A percentile compares a stretch with the other conserved stretches of the same genome.
Evolutionary conservation across 2,888 invertebrate genomes (phyloP).

Genomic region (Chirona hameri): DNA sequence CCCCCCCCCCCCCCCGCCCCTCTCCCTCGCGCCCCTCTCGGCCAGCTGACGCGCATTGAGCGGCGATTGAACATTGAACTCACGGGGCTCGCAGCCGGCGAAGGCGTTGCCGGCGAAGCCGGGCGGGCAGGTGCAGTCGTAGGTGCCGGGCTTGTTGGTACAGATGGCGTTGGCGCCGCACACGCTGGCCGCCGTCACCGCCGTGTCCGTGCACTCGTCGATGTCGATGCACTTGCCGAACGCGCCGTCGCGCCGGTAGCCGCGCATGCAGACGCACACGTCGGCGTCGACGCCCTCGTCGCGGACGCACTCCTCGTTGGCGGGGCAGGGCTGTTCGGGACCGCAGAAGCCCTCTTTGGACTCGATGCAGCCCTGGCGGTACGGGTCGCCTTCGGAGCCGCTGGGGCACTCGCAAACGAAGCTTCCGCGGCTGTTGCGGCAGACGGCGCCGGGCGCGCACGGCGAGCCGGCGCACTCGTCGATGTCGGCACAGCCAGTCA

Average conservation of each 20-base stretch:
- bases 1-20: no score
- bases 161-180: conserved; percentile 87
- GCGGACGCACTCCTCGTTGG: conserved; percentile 78
- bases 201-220: conserved; percentile 74
- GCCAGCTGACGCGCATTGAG: no score
- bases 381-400: conserved; percentile 61
- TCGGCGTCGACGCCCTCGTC: conserved; percentile 69
- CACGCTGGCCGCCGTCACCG: conserved; percentile 57
- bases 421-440: conserved; percentile 79
- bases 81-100: conserved; percentile 50
- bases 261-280: conserved; percentile 81
- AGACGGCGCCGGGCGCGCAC: conserved; percentile 79
- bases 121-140: conserved; percentile 83
- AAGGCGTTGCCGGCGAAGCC: conserved; percentile 88
- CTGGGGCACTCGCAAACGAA: conserved; percentile 85
- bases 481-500: conserved; percentile 76
- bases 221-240: conserved; percentile 78
- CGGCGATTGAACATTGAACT: neutral
- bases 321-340: conserved; percentile 69
- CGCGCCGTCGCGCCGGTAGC: conserved; percentile 71
- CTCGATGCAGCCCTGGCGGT: conserved; percentile 63
- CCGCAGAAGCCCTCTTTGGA: conserved; percentile 66
- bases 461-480: conserved; percentile 79
- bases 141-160: conserved; percentile 87
- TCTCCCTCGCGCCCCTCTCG: no score